Base-by-base conservation (phyloP, 2,113 vertebrate species). In the Tupaia tana region DNA sequence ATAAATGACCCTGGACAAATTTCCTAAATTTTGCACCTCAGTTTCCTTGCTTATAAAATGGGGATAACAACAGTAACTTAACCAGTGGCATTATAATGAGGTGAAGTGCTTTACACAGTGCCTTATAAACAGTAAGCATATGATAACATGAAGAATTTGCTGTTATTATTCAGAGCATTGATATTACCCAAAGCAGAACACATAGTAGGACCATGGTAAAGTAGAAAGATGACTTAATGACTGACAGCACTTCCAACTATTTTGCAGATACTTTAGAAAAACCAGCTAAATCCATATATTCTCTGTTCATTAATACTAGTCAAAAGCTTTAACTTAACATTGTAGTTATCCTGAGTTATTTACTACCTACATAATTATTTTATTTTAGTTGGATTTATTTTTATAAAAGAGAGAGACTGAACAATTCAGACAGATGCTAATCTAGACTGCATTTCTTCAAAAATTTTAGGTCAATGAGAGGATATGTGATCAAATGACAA, bases 391-490 rank as follows among this genome's bases (percentile, higher is more conserved):
- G 24, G 15, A 29, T 64, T 80, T 73, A 18, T 84, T 54, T 58
- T 61, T 58, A 25, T 18, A 3, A 31, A 69, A 71, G 34, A 59
- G 34, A 59, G 18, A 63, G 63, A 14, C 31, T 86, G 58, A 83
- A 54, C 85, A 74, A 91, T 77, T 86, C 83, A 14, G 16, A 54
- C 25, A 92, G 18, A 86, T 7, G 20, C 12, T 82, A 29, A 91
- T 81, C 80, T 77, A 63, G 29, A 87, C 43, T 78, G 25, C 25
- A 56, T 91, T 84, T 93, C 77, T 79, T 80, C 59, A 54, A 29
- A 71, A 89, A 80, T 59, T 91, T 80, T 73, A 93, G 83, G 83
- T 79, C 80, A 59, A 22, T 29, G 77, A 91, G 78, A 93, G 0
- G 13, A n/a, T 9, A 73, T 4, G 22, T 0, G 14, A 89, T 70